Percentiles rank a stretch among this genome's conserved stretches.
Conservation (phyloP, 1,140 invertebrate genomes). For the Scaptodrosophila lebanonensis region DNA sequence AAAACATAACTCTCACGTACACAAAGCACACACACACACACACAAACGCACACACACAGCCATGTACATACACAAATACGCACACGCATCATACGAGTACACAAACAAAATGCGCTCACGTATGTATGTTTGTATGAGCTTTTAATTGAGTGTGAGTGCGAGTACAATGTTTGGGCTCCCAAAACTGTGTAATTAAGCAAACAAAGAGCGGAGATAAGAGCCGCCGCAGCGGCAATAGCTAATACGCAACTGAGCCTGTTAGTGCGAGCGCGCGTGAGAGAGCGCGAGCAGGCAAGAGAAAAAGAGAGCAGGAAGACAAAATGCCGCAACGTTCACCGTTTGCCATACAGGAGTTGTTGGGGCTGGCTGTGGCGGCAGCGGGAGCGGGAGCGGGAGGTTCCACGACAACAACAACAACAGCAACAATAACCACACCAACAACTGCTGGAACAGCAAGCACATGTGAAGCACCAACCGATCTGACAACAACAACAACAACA, state of each 20-base stretch:
- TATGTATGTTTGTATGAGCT: no score
- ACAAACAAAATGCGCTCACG: no score
- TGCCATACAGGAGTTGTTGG: slow-evolving; percentile 93
- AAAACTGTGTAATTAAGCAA: no score
- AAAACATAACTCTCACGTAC: neutral
- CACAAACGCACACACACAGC: slow-evolving; percentile 3
- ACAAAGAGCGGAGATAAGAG: neutral
- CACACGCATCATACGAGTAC: neutral
- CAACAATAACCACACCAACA: slow-evolving; percentile 8
- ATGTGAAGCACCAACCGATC: slow-evolving; percentile 42
- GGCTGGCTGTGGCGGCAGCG: slow-evolving; percentile 78
- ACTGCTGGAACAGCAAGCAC: slow-evolving; percentile 17
- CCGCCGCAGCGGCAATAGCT: no score
- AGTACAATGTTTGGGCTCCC: no score
- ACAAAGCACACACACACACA: slow-evolving; percentile 9
- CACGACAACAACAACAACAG: slow-evolving; percentile 10
- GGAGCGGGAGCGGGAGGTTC: slow-evolving; percentile 24
- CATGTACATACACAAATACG: neutral
- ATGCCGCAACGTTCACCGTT: slow-evolving; percentile 92
- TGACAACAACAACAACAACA: slow-evolving; percentile 35
- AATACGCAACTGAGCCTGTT: no score
- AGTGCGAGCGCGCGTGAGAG: neutral
- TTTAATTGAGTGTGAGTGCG: no score
- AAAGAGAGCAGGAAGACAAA: slow-evolving; percentile 3
- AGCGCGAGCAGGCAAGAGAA: neutral